Conservation (phyloP, 64 coral and sea anemone genomes). For the Pachyseris speciosa region DNA sequence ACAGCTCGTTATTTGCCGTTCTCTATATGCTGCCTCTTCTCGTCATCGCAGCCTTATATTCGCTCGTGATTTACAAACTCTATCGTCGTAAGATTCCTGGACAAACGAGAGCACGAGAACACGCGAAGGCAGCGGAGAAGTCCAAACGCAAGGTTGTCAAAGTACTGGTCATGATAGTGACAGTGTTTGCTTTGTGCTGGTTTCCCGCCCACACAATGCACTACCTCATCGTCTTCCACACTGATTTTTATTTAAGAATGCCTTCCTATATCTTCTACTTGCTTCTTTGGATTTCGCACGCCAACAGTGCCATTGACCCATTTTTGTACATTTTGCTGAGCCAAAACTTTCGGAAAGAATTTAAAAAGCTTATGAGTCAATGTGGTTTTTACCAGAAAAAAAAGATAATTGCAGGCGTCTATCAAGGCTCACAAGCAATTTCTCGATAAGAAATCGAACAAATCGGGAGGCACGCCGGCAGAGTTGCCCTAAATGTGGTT, state of each 20-base stretch:
- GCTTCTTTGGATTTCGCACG: conserved; percentile 46
- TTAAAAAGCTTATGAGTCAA: conserved; percentile 11
- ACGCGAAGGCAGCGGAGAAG: background rate
- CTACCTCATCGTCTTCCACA: conserved; percentile 7
- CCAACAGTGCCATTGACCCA: conserved; percentile 61
- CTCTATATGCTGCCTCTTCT: conserved; percentile 69
- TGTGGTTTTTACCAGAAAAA: conserved; percentile 8
- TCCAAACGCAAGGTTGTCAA: conserved; percentile 58
- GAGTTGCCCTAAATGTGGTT: background rate
- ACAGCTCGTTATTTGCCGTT: conserved; percentile 42
- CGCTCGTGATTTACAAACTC: conserved; percentile 57
- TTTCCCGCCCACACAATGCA: conserved; percentile 80
- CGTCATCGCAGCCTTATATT: conserved; percentile 30
- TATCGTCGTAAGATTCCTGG: conserved; percentile 72
- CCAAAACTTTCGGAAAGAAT: conserved; percentile 62
- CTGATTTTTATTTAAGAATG: background rate
- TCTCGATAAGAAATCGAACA: background rate
- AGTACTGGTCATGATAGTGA: conserved; percentile 64
- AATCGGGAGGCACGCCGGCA: background rate
- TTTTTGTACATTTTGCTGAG: conserved; percentile 60
- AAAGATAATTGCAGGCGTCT: background rate
- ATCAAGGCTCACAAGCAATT: background rate
- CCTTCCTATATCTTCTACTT: background rate
- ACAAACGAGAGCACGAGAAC: background rate
- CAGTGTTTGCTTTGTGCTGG: conserved; percentile 79